Base-by-base conservation (phyloP, 2,797 vertebrate species). In the Protonibea diacanthus region DNA sequence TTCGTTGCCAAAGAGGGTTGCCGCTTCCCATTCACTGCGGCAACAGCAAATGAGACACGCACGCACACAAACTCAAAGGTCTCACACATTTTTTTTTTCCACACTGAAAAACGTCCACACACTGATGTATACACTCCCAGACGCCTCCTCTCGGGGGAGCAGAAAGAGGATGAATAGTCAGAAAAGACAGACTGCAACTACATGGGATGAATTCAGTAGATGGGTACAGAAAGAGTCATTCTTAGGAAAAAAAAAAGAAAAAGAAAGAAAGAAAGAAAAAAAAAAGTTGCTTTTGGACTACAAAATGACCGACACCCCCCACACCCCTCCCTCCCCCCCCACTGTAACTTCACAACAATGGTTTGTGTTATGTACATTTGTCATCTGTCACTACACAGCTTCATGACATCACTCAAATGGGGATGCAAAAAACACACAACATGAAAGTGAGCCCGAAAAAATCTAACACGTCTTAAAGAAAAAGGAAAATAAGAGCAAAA, bases 1-100 rank as follows among this genome's bases (percentile, higher is more conserved):
- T 93, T 94, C 88, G 94, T 95, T 97, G 97, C 96, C 96, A 97
- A 96, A 95, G 91, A 97, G 95, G 95, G 94, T 95, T 91, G 94
- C 95, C 93, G 95, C 96, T 95, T 94, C 95, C 95, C 95, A 96
- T 97, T 94, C 87, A 91, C 89, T 90, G 90, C 80, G 81, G 90
- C 91, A 80, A 93, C 93, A 91, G 88, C 85, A 90, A 91, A 92
- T 84, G 89, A 91, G 87, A 71, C 78, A 85, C 75, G 23, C 86
- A 88, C 80, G 81, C 81, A 83, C 82, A 86, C 74, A 88, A 89
- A 91, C 83, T 78, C 71, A 88, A 83, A 89, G 81, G 69, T 89
- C 88, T 86, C 84, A 88, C 82, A 85, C 85, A 53, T 86, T 81
- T 85, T 68, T 87, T 74, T 81, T 85, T 68, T 87, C 70, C 84